Conservation (phyloP, 2,888 invertebrate genomes). For the Troides helena region DNA sequence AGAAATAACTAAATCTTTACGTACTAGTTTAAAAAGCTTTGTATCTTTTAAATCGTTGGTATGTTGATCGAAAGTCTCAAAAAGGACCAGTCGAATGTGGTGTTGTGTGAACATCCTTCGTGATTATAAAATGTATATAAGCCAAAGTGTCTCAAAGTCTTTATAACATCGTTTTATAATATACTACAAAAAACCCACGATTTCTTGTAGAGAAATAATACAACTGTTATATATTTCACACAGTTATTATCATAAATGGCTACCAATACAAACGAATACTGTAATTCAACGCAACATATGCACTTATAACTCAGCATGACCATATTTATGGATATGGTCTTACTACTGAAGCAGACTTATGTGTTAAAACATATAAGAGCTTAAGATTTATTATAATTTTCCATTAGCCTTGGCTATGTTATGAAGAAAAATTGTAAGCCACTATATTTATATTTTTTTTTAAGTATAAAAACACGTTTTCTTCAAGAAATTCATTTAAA, state of each 20-base stretch:
- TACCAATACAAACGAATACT: neutral
- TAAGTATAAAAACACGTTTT: neutral
- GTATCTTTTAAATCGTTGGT: too few species aligned
- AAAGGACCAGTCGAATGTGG: neutral
- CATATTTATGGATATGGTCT: neutral
- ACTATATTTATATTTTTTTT: neutral
- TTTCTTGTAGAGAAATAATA: too few species aligned
- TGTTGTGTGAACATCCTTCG: neutral
- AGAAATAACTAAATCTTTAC: too few species aligned
- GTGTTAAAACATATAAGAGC: neutral
- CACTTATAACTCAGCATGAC: neutral
- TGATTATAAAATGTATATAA: too few species aligned
- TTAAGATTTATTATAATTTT: conserved; percentile 17
- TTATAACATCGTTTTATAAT: too few species aligned
- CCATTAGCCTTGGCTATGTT: conserved; percentile 10
- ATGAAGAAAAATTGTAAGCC: neutral
- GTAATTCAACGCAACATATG: neutral
- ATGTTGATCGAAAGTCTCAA: too few species aligned
- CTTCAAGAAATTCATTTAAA: neutral
- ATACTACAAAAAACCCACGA: too few species aligned
- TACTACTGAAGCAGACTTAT: neutral
- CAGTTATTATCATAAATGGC: neutral
- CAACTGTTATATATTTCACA: neutral
- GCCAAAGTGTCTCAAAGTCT: too few species aligned
- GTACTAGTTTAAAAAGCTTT: too few species aligned